Conservation (phyloP, 2,888 invertebrate species). For the Coelopa pilipes region DNA sequence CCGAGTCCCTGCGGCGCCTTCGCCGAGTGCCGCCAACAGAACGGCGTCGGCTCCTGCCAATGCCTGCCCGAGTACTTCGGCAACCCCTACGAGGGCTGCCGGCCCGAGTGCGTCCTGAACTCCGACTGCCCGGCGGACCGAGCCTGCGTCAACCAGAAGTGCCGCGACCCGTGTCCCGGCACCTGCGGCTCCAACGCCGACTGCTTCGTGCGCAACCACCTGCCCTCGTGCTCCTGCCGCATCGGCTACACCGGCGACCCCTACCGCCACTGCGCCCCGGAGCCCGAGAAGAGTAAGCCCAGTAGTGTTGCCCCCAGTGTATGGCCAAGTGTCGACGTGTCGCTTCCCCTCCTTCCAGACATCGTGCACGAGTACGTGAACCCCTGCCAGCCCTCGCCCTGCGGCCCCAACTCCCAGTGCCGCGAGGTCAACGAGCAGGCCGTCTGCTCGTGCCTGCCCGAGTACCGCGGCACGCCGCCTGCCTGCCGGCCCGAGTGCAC, state of each 20-base stretch:
- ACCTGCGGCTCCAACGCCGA: conserved; percentile 80
- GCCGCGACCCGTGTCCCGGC: conserved; percentile 82
- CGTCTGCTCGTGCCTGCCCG: conserved; percentile 75
- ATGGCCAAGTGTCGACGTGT: neutral
- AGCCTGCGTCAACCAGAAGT: conserved; percentile 79
- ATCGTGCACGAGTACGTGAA: conserved; percentile 56
- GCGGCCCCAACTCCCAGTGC: conserved; percentile 84
- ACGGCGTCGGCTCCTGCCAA: conserved; percentile 75
- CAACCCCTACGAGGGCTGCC: conserved; percentile 81
- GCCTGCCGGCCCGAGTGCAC: conserved; percentile 78
- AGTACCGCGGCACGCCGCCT: conserved; percentile 77
- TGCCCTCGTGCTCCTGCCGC: conserved; percentile 77
- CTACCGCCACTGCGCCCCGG: conserved; percentile 72
- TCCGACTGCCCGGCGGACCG: conserved; percentile 77
- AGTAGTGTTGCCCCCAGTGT: neutral
- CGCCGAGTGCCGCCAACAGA: conserved; percentile 76
- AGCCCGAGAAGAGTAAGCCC: conserved; percentile 67
- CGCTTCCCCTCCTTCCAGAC: conserved; percentile 43
- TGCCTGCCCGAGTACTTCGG: conserved; percentile 79
- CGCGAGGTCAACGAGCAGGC: conserved; percentile 75
- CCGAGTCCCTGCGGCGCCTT: conserved; percentile 87
- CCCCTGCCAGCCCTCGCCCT: conserved; percentile 72
- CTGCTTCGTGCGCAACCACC: conserved; percentile 79
- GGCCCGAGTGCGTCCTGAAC: conserved; percentile 79
- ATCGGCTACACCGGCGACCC: conserved; percentile 81